Base-by-base conservation (phyloP, 2,797 vertebrate species). In the Sebastes matsubarae region DNA sequence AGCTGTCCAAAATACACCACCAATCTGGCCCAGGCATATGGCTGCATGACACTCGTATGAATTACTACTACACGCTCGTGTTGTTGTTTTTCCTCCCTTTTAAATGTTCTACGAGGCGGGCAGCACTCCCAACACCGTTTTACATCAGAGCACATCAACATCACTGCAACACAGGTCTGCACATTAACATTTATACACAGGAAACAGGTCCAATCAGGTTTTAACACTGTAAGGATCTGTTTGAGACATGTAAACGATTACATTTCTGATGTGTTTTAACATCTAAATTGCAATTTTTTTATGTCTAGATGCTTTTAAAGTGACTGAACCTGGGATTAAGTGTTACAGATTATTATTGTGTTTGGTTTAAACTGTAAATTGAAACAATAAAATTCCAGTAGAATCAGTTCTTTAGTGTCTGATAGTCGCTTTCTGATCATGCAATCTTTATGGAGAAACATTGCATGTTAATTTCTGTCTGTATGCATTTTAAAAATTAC, bases 1-100 rank as follows among this genome's bases (percentile, higher is more conserved):
- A 91, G 83, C 92, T 93, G 92, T 94, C 88, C 91, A 93, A 90
- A 87, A 89, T 34, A 87, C 92, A 90, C 81, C 90, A 85, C 83
- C 93, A 93, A 90, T 91, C 90, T 93, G 92, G 91, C 77, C 80
- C 61, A 38, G 88, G 87, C 92, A 93, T 92, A 92, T 90, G 92
- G 93, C 82, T 75, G 89, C 82, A 80, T 88, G 88, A 90, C 89
- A 83, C 90, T 81, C 64, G 20, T 82, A 86, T 83, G 87, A 93
- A 87, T 90, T 89, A 92, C 88, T 84, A 84, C 85, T 85, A 86
- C 88, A 85, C 12, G 34, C 82, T 65, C 2, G 68, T 82, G 86
- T 86, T 90, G 86, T 88, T 86, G 90, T 89, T 88, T 84, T 83
- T 72, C 61, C 77, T 83, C 54, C 80, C 60, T 59, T 86, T 83